Conservation (phyloP, 1,140 invertebrate species). For the Micrasema longulum region DNA sequence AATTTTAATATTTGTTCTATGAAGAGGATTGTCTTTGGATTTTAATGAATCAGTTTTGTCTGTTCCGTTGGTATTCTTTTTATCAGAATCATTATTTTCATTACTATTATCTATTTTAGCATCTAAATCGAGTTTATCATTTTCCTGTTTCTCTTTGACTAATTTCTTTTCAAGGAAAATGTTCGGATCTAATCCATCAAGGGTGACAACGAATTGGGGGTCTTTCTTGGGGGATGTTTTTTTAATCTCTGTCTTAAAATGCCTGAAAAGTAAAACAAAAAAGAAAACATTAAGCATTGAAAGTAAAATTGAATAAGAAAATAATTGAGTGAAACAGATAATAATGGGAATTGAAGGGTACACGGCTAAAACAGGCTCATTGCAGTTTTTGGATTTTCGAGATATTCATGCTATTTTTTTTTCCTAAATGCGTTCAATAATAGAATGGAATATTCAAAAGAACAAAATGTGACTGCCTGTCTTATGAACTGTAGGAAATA, state of each 20-base stretch:
- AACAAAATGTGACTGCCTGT: too few relatives aligned
- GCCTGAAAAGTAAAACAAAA: slow-evolving; percentile 58
- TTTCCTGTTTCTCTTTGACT: slow-evolving; percentile 52
- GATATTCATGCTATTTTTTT: too few relatives aligned
- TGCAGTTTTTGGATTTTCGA: too few relatives aligned
- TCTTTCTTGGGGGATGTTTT: slow-evolving; percentile 60
- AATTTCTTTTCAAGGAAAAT: slow-evolving; percentile 67
- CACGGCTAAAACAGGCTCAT: too few relatives aligned
- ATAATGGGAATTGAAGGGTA: too few relatives aligned
- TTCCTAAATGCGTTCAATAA: too few relatives aligned
- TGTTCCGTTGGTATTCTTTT: slow-evolving; percentile 4
- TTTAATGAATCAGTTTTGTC: neutral
- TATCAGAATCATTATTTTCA: neutral
- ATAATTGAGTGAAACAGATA: too few relatives aligned
- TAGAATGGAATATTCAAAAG: too few relatives aligned
- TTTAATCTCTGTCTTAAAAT: slow-evolving; percentile 62
- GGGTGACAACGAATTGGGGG: slow-evolving; percentile 74
- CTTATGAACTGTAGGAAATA: too few relatives aligned
- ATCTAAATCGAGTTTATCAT: neutral
- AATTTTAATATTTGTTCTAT: slow-evolving; percentile 37
- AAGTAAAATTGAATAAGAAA: too few relatives aligned
- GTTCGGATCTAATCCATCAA: slow-evolving; percentile 71
- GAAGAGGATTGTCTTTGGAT: slow-evolving; percentile 15
- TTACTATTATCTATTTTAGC: neutral
- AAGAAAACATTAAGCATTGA: too few relatives aligned